Evolutionary conservation across 2,797 vertebrate species (phyloP).

Genomic region (Rhinella marina): DNA sequence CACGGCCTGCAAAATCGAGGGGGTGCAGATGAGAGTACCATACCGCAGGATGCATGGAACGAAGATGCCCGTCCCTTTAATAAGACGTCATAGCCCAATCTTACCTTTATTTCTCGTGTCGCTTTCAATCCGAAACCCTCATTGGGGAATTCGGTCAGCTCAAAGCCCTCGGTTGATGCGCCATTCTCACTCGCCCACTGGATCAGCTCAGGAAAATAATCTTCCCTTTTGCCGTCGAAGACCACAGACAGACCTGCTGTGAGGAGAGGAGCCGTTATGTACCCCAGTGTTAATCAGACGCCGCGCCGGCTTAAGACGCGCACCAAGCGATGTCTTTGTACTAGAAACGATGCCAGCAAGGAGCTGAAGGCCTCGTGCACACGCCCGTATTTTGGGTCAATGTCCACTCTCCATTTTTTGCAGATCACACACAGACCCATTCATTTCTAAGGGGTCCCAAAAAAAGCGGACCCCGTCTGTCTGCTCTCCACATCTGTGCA

Average conservation of each 20-base stretch:
- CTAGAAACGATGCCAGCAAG: too few relatives aligned
- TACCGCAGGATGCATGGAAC: not conserved
- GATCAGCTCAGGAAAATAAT: constrained; percentile 89
- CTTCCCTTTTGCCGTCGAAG: constrained; percentile 92
- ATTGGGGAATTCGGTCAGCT: constrained; percentile 84
- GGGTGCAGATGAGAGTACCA: not conserved
- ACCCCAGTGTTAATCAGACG: too few relatives aligned
- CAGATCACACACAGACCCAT: too few relatives aligned
- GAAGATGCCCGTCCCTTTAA: not conserved
- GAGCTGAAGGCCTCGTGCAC: too few relatives aligned
- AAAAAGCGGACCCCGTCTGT: too few relatives aligned
- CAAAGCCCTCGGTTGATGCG: constrained; percentile 89
- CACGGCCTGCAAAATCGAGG: not conserved
- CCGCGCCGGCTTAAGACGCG: too few relatives aligned
- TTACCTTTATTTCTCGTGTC: constrained; percentile 93
- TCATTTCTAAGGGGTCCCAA: too few relatives aligned
- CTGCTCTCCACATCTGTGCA: too few relatives aligned
- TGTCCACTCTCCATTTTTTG: too few relatives aligned
- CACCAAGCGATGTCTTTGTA: too few relatives aligned
- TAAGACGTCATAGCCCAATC: not conserved
- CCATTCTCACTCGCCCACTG: constrained; percentile 89
- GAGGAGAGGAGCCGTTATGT: not conserved
- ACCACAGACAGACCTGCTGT: constrained; percentile 85
- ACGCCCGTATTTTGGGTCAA: too few relatives aligned
- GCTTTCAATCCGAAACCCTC: constrained; percentile 94